Evolutionary conservation across 2,113 vertebrate genomes (phyloP).

Genomic region (Pelecanus crispus): DNA sequence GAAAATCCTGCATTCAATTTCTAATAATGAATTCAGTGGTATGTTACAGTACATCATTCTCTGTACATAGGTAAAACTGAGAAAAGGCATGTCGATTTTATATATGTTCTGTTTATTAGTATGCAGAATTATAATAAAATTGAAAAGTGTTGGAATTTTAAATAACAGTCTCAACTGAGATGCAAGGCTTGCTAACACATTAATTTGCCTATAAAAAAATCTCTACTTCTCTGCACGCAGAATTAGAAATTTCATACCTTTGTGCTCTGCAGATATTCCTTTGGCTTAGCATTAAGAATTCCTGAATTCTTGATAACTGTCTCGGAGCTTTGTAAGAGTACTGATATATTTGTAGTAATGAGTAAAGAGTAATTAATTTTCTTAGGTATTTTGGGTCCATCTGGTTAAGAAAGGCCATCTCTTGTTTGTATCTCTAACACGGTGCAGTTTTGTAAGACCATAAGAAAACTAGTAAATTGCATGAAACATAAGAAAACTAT

Average conservation of each 20-base stretch:
- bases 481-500: not conserved
- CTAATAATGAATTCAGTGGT: not conserved
- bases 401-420: not conserved
- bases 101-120: not conserved
- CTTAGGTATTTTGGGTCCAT: not conserved
- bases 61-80: not conserved
- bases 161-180: not conserved
- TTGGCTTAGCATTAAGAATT: not conserved
- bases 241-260: not conserved
- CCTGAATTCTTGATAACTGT: not conserved
- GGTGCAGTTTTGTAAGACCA: not conserved
- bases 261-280: not conserved
- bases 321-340: not conserved
- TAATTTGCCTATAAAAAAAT: not conserved
- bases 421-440: not conserved
- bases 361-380: not conserved
- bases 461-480: not conserved
- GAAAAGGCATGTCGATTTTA: not conserved
- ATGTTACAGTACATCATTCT: not conserved
- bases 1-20: not conserved
- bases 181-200: not conserved
- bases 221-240: not conserved
- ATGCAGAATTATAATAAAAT: not conserved
- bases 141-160: not conserved
- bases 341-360: not conserved